Evolutionary conservation across 2,797 vertebrate species (phyloP), one percentile per base, ranked within the genome.

Genomic region (Lepilemur ruficaudatus): DNA sequence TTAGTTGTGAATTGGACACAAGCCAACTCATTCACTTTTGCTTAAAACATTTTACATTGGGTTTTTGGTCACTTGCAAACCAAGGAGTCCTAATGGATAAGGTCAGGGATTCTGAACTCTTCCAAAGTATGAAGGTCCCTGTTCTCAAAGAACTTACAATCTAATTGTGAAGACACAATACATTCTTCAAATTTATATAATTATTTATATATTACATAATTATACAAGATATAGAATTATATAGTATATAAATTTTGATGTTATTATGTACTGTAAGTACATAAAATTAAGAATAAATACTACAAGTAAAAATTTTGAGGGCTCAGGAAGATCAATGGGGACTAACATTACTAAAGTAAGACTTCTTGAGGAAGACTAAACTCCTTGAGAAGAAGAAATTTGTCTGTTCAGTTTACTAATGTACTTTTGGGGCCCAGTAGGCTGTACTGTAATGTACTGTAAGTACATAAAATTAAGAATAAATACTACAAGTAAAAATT

Each of bases 381-480:
- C 32, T 91, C 55, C 32, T 41, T 23, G 9, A 91, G 57, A 82
- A n/a, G 28, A 90, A 88, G 46, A 93, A 88, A 78, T 46, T 28
- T 83, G 7, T 90, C 67, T 61, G 35, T 67, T 30, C 35, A 11
- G 46, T 52, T 92, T 25, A 61, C 28, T 46, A 79, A 69, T 61
- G 13, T 63, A 55, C 10, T 88, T 32, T 41, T 25, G 55, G 55
- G 22, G 22, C n/a, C n/a, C n/a, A n/a, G n/a, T n/a, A n/a, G n/a
- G n/a, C n/a, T n/a, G n/a, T n/a, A n/a, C n/a, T n/a, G n/a, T n/a
- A n/a, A 1, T 46, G 48, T 23, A 61, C 32, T 69, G 0, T 75
- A 92, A 88, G 61, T 35, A 67, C 17, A 87, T 96, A 50, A 93
- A 83, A 86, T 69, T 41, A 61, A 73, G 61, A 92, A 94, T 28